A percentile compares a stretch with the other conserved stretches of the same genome.
These are phyloP conservation scores for Cylindroiulus punctatus DNA, from an alignment of 2,888 invertebrate genomes.

Conservation along the genomic window DNA sequence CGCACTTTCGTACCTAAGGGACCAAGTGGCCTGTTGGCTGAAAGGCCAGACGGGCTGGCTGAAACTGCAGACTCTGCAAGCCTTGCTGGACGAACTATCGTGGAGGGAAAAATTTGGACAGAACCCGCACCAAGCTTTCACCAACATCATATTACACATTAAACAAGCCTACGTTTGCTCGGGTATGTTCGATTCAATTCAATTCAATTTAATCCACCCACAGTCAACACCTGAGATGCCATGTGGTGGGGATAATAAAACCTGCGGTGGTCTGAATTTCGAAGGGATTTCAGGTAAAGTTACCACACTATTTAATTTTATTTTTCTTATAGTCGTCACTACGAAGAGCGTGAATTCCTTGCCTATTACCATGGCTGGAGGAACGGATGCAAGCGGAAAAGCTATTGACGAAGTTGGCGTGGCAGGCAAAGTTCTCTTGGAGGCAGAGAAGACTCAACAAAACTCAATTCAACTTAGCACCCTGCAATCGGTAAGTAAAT, in stretches of 20 bases:
- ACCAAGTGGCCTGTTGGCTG: slow-evolving; percentile 58
- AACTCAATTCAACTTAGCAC: too few relatives aligned
- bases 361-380: slow-evolving; percentile 50
- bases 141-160: slow-evolving; percentile 81
- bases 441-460: too few relatives aligned
- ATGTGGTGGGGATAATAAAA: too few relatives aligned
- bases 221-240: too few relatives aligned
- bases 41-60: slow-evolving; percentile 64
- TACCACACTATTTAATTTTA: background rate
- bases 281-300: too few relatives aligned
- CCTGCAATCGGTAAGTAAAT: too few relatives aligned
- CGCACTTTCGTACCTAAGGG: slow-evolving; percentile 59
- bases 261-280: too few relatives aligned
- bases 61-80: slow-evolving; percentile 86
- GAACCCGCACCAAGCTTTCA: slow-evolving; percentile 80
- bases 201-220: too few relatives aligned
- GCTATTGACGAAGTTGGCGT: background rate
- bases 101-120: slow-evolving; percentile 89
- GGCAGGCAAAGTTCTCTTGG: background rate
- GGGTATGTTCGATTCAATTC: slow-evolving; percentile 64
- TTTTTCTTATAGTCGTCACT: slow-evolving; percentile 51
- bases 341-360: slow-evolving; percentile 52
- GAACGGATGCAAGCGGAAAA: slow-evolving; percentile 4
- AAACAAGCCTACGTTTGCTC: slow-evolving; percentile 79
- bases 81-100: slow-evolving; percentile 87